A percentile compares a stretch with the other conserved stretches of the same genome.
phyloP scores from a whole-genome alignment of 1,140 invertebrate genomes.

The Babylonia areolata region DNA sequence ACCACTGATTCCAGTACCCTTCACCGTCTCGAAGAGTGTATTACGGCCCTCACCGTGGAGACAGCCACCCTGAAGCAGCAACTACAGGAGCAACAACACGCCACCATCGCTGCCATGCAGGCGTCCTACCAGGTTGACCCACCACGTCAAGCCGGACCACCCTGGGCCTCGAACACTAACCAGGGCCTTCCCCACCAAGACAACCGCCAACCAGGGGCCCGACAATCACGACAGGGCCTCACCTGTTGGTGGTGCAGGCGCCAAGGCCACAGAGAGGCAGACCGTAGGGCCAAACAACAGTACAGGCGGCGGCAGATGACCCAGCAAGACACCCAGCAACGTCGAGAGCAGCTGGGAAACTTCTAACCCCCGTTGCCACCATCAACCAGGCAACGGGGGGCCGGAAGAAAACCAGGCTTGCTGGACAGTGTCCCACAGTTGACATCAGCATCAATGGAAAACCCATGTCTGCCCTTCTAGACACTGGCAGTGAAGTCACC shows the following conservation, averaged over 20 bases:
- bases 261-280: background rate
- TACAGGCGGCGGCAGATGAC: background rate
- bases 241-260: background rate
- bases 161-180: no score
- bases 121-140: no score
- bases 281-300: background rate
- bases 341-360: background rate
- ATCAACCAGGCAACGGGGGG: background rate
- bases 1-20: background rate
- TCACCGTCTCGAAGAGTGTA: background rate
- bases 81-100: no score
- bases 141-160: no score
- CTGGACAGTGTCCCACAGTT: background rate
- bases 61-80: background rate
- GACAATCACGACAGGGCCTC: background rate
- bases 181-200: background rate
- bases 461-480: background rate
- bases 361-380: background rate
- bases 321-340: background rate
- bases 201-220: background rate
- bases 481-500: constrained; percentile 29
- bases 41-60: background rate
- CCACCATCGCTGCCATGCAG: no score
- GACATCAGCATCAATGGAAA: background rate
- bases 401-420: background rate